These are phyloP conservation scores for Enteromius mattozi DNA, from an alignment of 2,797 vertebrate genomes.

Conservation along the genomic window DNA sequence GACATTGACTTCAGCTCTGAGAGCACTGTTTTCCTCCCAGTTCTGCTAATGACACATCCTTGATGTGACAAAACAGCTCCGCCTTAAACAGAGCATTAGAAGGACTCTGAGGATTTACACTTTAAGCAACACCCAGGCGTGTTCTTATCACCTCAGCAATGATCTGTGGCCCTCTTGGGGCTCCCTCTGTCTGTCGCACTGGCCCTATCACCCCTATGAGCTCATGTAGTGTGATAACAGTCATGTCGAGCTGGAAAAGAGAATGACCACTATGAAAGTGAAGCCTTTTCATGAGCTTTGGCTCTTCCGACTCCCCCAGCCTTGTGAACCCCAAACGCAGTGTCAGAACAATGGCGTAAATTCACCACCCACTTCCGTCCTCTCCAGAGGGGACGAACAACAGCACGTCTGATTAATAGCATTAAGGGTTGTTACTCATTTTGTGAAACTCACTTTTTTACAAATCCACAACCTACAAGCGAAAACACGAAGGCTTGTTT, in stretches of 20 bases:
- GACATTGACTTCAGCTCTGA: conserved; percentile 34
- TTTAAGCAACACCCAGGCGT: conserved; percentile 46
- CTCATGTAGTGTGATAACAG: conserved; percentile 38
- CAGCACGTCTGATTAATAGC: conserved; percentile 16
- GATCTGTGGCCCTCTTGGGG: conserved; percentile 47
- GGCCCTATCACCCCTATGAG: conserved; percentile 37
- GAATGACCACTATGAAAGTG: neutral
- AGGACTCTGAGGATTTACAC: conserved; percentile 45
- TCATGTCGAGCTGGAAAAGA: neutral
- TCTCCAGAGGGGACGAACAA: neutral
- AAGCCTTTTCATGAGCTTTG: neutral
- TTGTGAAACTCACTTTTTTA: conserved; percentile 11
- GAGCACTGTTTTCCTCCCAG: conserved; percentile 27
- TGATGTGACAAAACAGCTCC: conserved; percentile 60
- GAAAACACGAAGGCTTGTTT: neutral
- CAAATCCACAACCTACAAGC: neutral
- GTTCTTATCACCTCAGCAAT: conserved; percentile 50
- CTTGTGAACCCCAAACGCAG: neutral
- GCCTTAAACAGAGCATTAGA: conserved; percentile 52
- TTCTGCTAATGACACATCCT: conserved; percentile 54
- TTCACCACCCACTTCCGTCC: conserved; percentile 27
- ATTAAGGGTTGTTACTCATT: conserved; percentile 6
- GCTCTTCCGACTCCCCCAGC: neutral
- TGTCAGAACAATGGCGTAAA: conserved; percentile 20
- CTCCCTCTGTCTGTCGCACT: conserved; percentile 7